phyloP scores from a whole-genome alignment of 2,888 invertebrate species.

The Tineola bisselliella region DNA sequence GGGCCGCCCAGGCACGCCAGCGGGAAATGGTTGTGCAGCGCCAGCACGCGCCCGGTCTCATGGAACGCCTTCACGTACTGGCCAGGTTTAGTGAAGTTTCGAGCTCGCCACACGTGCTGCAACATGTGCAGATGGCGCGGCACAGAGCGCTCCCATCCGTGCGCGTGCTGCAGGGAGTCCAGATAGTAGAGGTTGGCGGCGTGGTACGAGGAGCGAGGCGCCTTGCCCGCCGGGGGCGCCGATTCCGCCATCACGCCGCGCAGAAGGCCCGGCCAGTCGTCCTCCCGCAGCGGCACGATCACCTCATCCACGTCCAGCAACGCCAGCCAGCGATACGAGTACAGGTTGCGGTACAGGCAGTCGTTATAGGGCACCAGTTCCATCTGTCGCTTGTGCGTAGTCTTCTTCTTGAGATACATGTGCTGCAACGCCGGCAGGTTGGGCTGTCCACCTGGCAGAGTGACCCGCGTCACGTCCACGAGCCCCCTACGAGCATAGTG shows the following conservation, averaged over 20 bases:
- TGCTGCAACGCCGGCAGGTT: slow-evolving; percentile 90
- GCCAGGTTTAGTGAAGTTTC: slow-evolving; percentile 92
- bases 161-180: slow-evolving; percentile 84
- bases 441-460: slow-evolving; percentile 89
- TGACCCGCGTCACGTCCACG: slow-evolving; percentile 81
- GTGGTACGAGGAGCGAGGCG: slow-evolving; percentile 81
- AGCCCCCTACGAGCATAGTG: slow-evolving; percentile 73
- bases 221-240: slow-evolving; percentile 59
- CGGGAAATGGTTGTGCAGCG: slow-evolving; percentile 93
- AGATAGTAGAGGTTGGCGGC: slow-evolving; percentile 93
- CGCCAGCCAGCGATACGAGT: slow-evolving; percentile 89
- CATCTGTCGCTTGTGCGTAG: slow-evolving; percentile 93
- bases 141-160: slow-evolving; percentile 81
- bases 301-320: slow-evolving; percentile 94
- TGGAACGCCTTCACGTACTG: slow-evolving; percentile 95
- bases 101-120: slow-evolving; percentile 89
- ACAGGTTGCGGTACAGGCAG: slow-evolving; percentile 92
- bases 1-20: slow-evolving; percentile 85
- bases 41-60: slow-evolving; percentile 87
- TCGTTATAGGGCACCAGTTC: slow-evolving; percentile 97
- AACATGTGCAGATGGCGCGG: slow-evolving; percentile 93
- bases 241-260: slow-evolving; percentile 73
- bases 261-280: slow-evolving; percentile 83
- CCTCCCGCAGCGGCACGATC: slow-evolving; percentile 85
- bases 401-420: slow-evolving; percentile 88